These are phyloP conservation scores for Trichonephila inaurata DNA, from an alignment of 1,140 invertebrate genomes.

Conservation along the genomic window DNA sequence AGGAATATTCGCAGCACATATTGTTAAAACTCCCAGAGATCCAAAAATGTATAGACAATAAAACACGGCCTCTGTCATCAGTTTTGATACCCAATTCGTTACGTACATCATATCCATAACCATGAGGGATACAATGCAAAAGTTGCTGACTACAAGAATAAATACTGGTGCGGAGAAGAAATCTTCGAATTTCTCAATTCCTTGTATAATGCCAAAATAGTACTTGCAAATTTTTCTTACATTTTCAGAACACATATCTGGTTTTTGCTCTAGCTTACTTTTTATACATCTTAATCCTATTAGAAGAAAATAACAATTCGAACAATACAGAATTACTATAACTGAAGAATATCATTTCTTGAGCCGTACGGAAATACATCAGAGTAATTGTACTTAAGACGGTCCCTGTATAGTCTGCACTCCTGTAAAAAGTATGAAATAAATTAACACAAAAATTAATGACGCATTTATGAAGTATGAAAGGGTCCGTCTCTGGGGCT, in stretches of 20 bases:
- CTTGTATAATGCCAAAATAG: not conserved
- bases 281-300: not conserved
- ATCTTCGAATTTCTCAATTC: not conserved
- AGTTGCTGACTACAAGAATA: not conserved
- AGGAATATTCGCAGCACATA: not conserved
- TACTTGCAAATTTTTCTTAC: not conserved
- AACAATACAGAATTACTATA: not conserved
- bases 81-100: not conserved
- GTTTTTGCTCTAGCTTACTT: too few relatives aligned
- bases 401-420: not conserved
- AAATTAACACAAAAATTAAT: not conserved
- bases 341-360: not conserved
- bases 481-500: not conserved
- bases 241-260: too few relatives aligned
- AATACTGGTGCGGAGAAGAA: not conserved
- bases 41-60: not conserved
- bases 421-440: not conserved
- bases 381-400: not conserved
- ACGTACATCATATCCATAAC: not conserved
- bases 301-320: not conserved
- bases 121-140: not conserved
- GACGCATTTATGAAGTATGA: not conserved
- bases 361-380: not conserved
- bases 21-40: not conserved
- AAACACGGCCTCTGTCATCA: not conserved